Base-by-base conservation (phyloP, 2,113 vertebrate species). In the Neogale vison region DNA sequence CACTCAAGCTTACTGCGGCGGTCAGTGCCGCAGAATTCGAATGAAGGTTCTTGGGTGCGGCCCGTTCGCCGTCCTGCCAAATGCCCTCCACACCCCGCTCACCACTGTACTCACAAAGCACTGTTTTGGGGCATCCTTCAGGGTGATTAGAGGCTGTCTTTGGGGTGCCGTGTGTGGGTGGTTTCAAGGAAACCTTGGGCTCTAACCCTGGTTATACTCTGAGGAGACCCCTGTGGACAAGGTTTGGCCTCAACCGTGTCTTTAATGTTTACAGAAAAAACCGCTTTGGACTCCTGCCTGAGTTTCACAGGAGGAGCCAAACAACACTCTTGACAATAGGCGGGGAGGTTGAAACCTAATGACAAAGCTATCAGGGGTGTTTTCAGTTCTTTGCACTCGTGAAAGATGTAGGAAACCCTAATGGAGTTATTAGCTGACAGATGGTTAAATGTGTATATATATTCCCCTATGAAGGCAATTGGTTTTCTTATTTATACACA, bases 51-150 rank as follows among this genome's bases (percentile, higher is more conserved):
- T 2, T 1, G 4, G 3, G 39, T 34, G 8, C 4, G 0, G 8
- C 0, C 0, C 24, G 2, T 39, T 26, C 0, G 8, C 0, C 47
- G 14, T 36, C 39, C 0, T 45, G 50, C 6, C 0, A 0, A 7
- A 13, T 4, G 21, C 21, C 8, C 23, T 80, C 45, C 61, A 23
- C 57, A 20, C 10, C 13, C 20, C 17, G 1, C 4, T 6, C 18
- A 39, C 15, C 8, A 6, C 45, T 0, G 1, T 29, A 9, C 36
- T 18, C 23, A 52, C 17, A 26, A 13, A 31, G 23, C 55, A 15
- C 5, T 17, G 4, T 7, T 13, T 12, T 13, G 29, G 13, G 11
- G 77, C 18, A 3, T 15, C 7, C 2, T 57, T 45, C 17, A 34
- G 63, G 3, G 9, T 23, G 29, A 31, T 47, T 65, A 4, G 14